These are phyloP conservation scores for Calidris pygmaea DNA, from an alignment of 2,113 vertebrate species.

Conservation along the genomic window DNA sequence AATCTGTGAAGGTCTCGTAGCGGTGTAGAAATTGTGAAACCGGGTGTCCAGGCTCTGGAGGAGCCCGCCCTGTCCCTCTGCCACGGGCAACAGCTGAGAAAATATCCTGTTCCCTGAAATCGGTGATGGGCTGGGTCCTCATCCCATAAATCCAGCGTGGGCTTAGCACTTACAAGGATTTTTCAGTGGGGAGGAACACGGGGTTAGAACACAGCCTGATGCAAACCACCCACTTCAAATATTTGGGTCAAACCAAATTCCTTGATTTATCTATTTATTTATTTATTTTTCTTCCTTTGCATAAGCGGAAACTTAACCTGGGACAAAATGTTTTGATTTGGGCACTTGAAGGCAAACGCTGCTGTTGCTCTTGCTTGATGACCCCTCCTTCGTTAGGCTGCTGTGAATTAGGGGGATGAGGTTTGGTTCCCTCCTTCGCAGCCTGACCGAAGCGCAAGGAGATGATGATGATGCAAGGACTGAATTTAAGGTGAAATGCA, in stretches of 20 bases:
- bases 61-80: neutral
- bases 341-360: accelerated
- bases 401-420: accelerated
- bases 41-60: neutral
- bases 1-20: neutral
- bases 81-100: neutral
- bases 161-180: neutral
- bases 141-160: neutral
- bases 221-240: neutral
- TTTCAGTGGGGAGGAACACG: accelerated
- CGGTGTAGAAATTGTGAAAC: neutral
- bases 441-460: accelerated
- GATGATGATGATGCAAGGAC: neutral
- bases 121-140: neutral
- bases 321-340: neutral
- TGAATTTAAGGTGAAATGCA: neutral
- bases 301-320: neutral
- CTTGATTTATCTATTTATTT: no score
- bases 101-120: neutral
- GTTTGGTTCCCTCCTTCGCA: neutral
- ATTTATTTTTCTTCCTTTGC: neutral
- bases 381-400: neutral
- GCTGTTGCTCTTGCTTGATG: neutral
- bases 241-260: neutral
- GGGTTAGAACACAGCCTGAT: neutral